Conservation (phyloP, 2,888 invertebrate genomes). For the Therioaphis trifolii region DNA sequence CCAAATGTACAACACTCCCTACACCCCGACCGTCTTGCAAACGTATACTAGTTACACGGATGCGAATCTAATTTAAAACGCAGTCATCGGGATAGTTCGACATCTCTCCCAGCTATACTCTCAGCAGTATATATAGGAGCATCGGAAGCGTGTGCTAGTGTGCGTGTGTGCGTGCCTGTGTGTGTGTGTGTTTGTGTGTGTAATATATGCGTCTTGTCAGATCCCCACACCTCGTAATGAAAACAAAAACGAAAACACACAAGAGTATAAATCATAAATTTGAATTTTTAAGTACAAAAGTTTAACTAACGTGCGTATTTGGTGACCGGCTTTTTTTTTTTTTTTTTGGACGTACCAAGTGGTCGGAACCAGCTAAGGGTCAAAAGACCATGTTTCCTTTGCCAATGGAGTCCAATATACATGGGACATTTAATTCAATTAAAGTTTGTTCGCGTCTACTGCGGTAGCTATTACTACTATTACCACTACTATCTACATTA, state of each 20-base stretch:
- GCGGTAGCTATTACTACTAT: too few species aligned
- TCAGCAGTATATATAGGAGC: not conserved
- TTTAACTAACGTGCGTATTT: slow-evolving; percentile 12
- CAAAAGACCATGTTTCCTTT: slow-evolving; percentile 3
- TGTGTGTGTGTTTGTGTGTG: not conserved
- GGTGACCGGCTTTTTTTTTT: slow-evolving; percentile 25
- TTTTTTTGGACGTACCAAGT: not conserved
- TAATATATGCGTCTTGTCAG: slow-evolving; percentile 50
- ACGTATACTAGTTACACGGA: slow-evolving; percentile 49
- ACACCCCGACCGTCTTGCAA: not conserved
- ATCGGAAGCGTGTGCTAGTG: not conserved
- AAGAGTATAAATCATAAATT: slow-evolving; percentile 51
- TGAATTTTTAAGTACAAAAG: slow-evolving; percentile 49
- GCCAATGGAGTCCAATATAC: slow-evolving; percentile 16
- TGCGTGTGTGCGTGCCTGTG: not conserved
- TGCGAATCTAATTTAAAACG: slow-evolving; percentile 60
- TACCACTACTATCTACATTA: slow-evolving; percentile 2
- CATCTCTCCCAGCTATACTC: slow-evolving; percentile 27
- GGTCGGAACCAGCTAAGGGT: not conserved
- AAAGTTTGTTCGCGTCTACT: not conserved
- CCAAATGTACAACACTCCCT: slow-evolving; percentile 44
- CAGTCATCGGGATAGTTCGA: slow-evolving; percentile 57
- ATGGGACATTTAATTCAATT: slow-evolving; percentile 43
- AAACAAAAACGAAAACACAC: slow-evolving; percentile 53
- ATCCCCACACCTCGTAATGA: not conserved